Evolutionary conservation across 2,888 invertebrate genomes (phyloP), one percentile per base, ranked within the genome.

Genomic region (Tricholauxania praeusta): DNA sequence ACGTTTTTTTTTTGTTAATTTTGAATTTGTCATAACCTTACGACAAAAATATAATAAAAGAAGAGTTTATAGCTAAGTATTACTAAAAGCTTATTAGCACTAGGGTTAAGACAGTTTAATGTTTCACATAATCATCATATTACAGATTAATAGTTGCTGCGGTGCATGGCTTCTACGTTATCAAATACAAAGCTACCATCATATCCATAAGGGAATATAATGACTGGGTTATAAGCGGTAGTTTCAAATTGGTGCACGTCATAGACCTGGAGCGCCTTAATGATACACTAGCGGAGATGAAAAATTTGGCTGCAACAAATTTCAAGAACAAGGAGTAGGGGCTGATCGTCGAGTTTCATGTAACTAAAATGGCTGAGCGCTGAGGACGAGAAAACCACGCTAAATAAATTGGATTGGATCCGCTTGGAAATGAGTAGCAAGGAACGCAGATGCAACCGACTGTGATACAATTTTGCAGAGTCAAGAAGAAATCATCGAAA

Each of bases 391-490:
- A 12, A 39, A 10, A 3, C 2, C 2, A 22, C 52, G 72, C 32
- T 73, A 73, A 7, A 65, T 74, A 19, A 48, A 78, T 28, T 74
- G 78, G 72, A 52, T 76, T 12, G 73, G 73, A 52, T 63, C 75
- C 2, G 75, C 75, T 8, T 75, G 74, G 74, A 74, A 78, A 52
- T 78, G 75, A 74, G 51, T 75, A 12, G 75, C 75, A 15, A 72
- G 72, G 48, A 71, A 15, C 57, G 72, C 73, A 12, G 74, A 53
- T 22, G 68, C 7, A 19, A 67, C 22, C 3, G 22, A 22, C 22
- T 22, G 22, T 1, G 3, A 22, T 22, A 3, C 22, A 3, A 3
- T 22, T 39, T 59, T 75, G 12, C 32, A 14, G 22, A 28, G 72
- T 12, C 73, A 72, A 47, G 65, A 59, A 6, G 51, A 48, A 17